A percentile compares a stretch with the other conserved stretches of the same genome.
Conservation (phyloP, 2,797 vertebrate genomes). For the Hephaestus fuliginosus region DNA sequence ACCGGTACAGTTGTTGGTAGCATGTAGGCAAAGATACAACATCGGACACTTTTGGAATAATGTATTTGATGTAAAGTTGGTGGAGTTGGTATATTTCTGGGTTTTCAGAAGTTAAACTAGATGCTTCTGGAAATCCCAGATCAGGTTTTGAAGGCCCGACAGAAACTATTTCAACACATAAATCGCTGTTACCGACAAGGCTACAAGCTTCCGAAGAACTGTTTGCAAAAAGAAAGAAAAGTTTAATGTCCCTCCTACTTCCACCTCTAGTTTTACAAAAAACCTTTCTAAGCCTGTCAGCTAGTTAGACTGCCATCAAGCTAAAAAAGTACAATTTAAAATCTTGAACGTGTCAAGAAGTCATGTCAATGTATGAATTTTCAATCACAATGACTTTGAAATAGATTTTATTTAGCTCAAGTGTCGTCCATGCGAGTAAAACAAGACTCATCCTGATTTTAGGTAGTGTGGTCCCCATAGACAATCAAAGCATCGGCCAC, state of each 20-base stretch:
- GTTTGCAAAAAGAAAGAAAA: conserved; percentile 15
- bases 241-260: conserved; percentile 12
- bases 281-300: conserved; percentile 27
- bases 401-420: background rate
- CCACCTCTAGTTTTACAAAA: background rate
- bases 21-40: conserved; percentile 22
- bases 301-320: conserved; percentile 51
- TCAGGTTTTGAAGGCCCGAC: conserved; percentile 1
- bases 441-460: conserved; percentile 24
- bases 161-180: background rate
- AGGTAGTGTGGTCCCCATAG: conserved; percentile 51
- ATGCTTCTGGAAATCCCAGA: conserved; percentile 32
- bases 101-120: conserved; percentile 27
- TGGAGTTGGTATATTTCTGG: background rate
- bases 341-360: background rate
- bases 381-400: background rate
- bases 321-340: conserved; percentile 7
- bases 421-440: background rate
- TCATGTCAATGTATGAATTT: background rate
- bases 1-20: conserved; percentile 29
- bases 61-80: conserved; percentile 30
- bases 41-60: conserved; percentile 44
- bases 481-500: conserved; percentile 75
- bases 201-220: conserved; percentile 26
- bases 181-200: background rate